phyloP scores from a whole-genome alignment of 37 sponge, comb jelly and placozoan genomes.

The Agelas oroides region DNA sequence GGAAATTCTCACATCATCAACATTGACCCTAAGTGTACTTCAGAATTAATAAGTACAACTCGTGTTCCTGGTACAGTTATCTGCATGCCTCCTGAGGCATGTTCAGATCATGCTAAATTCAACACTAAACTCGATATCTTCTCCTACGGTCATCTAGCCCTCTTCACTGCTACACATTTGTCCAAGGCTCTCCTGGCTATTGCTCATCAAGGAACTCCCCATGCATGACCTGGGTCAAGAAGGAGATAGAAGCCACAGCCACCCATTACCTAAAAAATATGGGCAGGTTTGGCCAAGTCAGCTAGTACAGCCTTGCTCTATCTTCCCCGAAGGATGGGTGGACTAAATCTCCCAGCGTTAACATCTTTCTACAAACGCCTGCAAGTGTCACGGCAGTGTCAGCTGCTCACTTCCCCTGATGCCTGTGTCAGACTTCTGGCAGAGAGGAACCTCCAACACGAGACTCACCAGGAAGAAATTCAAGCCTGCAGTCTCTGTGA shows the following conservation, averaged over 20 bases:
- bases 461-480: neutral
- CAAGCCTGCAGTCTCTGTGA: neutral
- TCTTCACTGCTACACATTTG: too few relatives aligned
- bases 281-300: slow-evolving; percentile 3
- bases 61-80: too few relatives aligned
- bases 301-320: neutral
- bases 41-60: too few relatives aligned
- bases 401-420: neutral
- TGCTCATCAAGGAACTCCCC: too few relatives aligned
- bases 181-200: too few relatives aligned
- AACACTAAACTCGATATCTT: too few relatives aligned
- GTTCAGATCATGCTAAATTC: too few relatives aligned
- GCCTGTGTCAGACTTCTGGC: slow-evolving; percentile 3
- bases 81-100: too few relatives aligned
- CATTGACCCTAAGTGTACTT: too few relatives aligned
- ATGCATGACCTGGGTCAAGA: neutral
- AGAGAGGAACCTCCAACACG: neutral
- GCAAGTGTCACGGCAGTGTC: slow-evolving; percentile 4
- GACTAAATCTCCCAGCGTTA: neutral
- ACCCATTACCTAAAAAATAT: slow-evolving; percentile 1
- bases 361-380: neutral
- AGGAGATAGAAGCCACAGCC: neutral
- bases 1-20: too few relatives aligned
- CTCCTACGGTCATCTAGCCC: too few relatives aligned
- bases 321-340: neutral